phyloP scores from a whole-genome alignment of 2,797 vertebrate species.

The Trichosurus vulpecula region DNA sequence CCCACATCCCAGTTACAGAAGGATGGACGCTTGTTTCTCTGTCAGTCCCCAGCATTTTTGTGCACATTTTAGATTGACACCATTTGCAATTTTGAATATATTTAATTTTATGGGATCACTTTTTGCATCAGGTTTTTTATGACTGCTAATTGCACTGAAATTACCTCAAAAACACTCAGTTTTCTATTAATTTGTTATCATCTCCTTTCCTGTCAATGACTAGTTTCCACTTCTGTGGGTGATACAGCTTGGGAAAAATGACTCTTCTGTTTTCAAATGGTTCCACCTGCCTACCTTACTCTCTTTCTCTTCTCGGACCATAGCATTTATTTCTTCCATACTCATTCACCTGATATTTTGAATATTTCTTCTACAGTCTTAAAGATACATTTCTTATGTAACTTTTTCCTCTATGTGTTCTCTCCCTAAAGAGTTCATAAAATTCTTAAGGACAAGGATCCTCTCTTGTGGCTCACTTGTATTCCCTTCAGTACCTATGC shows the following conservation, averaged over 20 bases:
- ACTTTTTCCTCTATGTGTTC: background rate
- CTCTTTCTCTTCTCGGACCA: background rate
- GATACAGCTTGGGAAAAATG: background rate
- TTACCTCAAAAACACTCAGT: background rate
- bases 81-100: background rate
- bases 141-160: background rate
- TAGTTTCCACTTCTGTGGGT: background rate
- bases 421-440: background rate
- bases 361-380: background rate
- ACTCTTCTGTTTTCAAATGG: background rate
- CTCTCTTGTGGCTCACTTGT: background rate
- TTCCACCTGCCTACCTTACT: background rate
- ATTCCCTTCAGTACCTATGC: background rate
- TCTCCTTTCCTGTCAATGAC: background rate
- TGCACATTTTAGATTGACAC: background rate
- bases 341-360: background rate
- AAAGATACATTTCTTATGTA: background rate
- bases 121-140: background rate
- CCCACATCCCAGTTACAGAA: background rate
- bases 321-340: background rate
- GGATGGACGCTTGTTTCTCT: background rate
- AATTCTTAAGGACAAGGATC: background rate
- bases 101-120: background rate
- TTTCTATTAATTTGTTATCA: background rate
- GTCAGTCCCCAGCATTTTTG: background rate